Evolutionary conservation across 2,797 vertebrate genomes (phyloP), one percentile per base, ranked within the genome.

Genomic region (Xenentodon cancila): DNA sequence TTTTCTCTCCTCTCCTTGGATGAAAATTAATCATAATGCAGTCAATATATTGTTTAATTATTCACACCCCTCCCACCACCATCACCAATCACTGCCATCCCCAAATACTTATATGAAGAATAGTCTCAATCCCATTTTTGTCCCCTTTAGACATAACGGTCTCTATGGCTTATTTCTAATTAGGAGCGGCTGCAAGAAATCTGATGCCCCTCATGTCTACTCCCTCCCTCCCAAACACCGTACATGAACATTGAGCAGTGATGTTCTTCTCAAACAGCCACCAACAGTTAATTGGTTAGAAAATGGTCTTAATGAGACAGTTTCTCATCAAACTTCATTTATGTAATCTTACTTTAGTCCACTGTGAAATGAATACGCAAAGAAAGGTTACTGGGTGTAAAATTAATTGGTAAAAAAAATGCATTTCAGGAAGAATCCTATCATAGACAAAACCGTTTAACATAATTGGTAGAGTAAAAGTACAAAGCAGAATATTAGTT

Each of bases 401-500:
- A 40, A 42, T 20, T 15, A 50, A 50, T 30, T 21, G 48, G 25
- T 16, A 55, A 64, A 54, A 30, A 6, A 68, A 43, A 69, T 54
- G 30, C 30, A 30, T 30, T 30, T 75, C 45, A 73, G 43, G 20
- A 68, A 30, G 44, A 73, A 71, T 51, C 64, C 13, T 57, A 37
- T 20, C 51, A 67, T 60, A 59, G 37, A 53, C 32, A 71, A 21
- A 60, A 61, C 18, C 59, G 65, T 81, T 81, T 81, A 58, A 81
- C 75, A 84, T 64, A 53, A 45, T 19, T 18, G 37, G 59, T 40
- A 73, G 50, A 48, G 59, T 45, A 81, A 77, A 44, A 86, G 61
- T 73, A 82, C 66, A 90, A 72, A 53, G 62, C 73, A 88, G 66
- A 82, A 73, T 69, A 89, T 83, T 63, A 88, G 40, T 53, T 48